Evolutionary conservation across 2,113 vertebrate genomes (phyloP), one percentile per base, ranked within the genome.

Genomic region (Athene cunicularia): DNA sequence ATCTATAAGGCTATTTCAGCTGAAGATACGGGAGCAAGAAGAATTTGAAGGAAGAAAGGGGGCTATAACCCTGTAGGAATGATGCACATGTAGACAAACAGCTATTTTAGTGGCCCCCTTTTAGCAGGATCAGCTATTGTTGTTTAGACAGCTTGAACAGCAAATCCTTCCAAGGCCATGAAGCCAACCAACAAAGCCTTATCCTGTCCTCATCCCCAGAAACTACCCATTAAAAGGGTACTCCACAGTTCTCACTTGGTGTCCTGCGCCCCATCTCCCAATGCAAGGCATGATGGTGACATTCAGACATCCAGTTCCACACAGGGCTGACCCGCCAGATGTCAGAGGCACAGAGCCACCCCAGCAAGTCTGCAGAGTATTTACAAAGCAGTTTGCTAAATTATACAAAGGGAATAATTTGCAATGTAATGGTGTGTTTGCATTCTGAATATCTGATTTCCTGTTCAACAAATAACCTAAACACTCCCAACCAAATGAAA

Each of bases 391-490:
- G 72, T 96, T 94, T 73, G 53, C 86, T 97, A 84, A 95, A 80
- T 95, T 91, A 96, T 87, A 95, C 87, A 95, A 97, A 95, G 91
- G 96, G 83, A 92, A 96, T 97, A 77, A 95, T 94, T 95, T 95
- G 86, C 93, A 94, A 94, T 24, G 72, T 93, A 96, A 96, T 95
- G 68, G 76, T 47, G 77, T 93, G 53, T 98, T 97, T 96, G 91
- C 79, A 86, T 94, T 97, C 88, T 89, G 86, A 97, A 95, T 87
- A 94, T 96, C 94, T 97, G 95, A 97, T 95, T 97, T 97, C 91
- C 96, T 95, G 67, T 94, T 97, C 95, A 86, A 93, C 83, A 97
- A 97, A 93, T 80, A 98, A 96, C 95, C 91, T 97, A 97, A 98
- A 97, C 66, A 88, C 82, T 97, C 95, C 93, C 92, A 90, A 80